Evolutionary conservation across 2,113 vertebrate genomes (phyloP).

Genomic region (Uropsilus gracilis): DNA sequence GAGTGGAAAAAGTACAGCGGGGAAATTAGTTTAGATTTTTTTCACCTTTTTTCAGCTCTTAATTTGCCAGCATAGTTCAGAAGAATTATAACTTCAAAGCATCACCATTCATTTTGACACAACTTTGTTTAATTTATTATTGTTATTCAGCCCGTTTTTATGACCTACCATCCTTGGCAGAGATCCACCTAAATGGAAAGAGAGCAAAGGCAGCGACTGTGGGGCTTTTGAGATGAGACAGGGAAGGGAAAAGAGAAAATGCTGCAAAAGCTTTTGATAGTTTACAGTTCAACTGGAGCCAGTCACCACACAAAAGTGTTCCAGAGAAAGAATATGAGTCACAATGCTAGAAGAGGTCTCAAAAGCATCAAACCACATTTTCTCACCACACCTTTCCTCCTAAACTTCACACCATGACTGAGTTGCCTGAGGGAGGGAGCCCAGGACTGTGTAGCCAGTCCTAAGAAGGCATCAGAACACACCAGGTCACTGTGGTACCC

Average conservation of each 20-base stretch:
- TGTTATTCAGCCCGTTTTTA: not conserved
- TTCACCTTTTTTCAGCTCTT: not conserved
- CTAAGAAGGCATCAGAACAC: not conserved
- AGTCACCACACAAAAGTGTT: not conserved
- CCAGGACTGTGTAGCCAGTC: not conserved
- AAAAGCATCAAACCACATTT: not conserved
- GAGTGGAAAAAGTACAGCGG: not conserved
- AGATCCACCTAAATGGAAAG: not conserved
- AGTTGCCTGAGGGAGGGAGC: not conserved
- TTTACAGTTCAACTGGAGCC: not conserved
- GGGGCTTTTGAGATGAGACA: not conserved
- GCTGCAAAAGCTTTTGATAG: not conserved
- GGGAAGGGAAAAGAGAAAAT: not conserved
- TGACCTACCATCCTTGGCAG: not conserved
- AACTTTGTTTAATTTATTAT: not conserved
- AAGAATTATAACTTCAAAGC: not conserved
- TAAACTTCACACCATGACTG: not conserved
- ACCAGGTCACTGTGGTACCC: accelerated
- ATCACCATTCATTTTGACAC: not conserved
- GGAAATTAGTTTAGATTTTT: not conserved
- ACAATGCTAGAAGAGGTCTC: not conserved
- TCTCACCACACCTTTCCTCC: not conserved
- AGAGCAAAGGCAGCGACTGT: not conserved
- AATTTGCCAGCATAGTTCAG: not conserved
- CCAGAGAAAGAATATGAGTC: not conserved